Evolutionary conservation across 2,888 invertebrate genomes (phyloP).

Genomic region (Andrena praecox): DNA sequence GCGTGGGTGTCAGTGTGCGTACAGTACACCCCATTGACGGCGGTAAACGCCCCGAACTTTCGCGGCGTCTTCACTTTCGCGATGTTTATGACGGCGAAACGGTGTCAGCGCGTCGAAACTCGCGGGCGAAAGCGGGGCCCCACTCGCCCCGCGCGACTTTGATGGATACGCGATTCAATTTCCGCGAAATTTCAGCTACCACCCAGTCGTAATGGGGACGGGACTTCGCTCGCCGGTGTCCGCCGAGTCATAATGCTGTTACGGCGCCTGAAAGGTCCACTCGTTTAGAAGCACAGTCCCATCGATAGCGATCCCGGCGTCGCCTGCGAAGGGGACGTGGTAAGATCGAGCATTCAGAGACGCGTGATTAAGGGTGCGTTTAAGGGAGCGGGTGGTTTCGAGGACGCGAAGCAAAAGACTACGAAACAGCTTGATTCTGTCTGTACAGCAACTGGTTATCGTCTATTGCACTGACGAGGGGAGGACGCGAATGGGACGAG

Average conservation of each 20-base stretch:
- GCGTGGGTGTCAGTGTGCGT: constrained; percentile 37
- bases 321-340: no score
- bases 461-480: neutral
- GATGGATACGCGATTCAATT: constrained; percentile 11
- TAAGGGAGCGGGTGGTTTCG: no score
- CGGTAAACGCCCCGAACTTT: constrained; percentile 71
- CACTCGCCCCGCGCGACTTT: neutral
- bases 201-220: neutral
- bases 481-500: no score
- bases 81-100: constrained; percentile 62
- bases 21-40: constrained; percentile 70
- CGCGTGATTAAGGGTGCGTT: no score
- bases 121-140: constrained; percentile 15
- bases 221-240: neutral
- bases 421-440: no score
- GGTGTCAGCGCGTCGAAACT: constrained; percentile 49
- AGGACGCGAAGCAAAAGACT: no score
- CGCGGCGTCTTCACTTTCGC: constrained; percentile 64
- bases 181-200: constrained; percentile 4
- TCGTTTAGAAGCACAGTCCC: no score
- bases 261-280: no score
- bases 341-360: no score
- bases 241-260: neutral
- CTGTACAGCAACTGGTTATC: neutral
- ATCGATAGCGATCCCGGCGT: no score